A percentile compares a stretch with the other conserved stretches of the same genome.
Conservation (phyloP, 2,888 invertebrate species). For the Crioceris asparagi region DNA sequence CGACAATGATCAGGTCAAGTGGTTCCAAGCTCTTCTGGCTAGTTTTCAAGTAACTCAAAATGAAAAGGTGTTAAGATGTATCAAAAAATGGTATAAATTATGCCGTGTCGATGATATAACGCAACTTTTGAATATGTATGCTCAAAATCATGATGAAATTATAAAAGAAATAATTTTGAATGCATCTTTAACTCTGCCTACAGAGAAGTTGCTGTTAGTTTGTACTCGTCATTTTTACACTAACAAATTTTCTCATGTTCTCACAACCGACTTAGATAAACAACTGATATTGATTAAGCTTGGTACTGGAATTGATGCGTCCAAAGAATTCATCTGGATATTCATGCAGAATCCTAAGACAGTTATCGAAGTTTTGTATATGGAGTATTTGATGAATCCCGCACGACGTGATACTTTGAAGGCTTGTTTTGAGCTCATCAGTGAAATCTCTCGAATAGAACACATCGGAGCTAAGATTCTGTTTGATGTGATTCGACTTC, state of each 20-base stretch:
- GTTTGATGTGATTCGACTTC: conserved; percentile 16
- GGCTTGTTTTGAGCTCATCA: conserved; percentile 16
- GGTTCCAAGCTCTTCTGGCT: conserved; percentile 32
- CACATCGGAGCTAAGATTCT: conserved; percentile 23
- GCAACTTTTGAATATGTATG: conserved; percentile 22
- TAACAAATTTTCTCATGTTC: conserved; percentile 21
- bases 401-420: conserved; percentile 22
- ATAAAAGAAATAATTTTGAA: conserved; percentile 25
- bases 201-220: conserved; percentile 21
- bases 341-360: conserved; percentile 29
- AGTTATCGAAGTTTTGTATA: conserved; percentile 24
- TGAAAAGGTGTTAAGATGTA: conserved; percentile 24
- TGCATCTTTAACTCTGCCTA: conserved; percentile 26
- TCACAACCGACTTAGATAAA: conserved; percentile 20
- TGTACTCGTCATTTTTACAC: conserved; percentile 26
- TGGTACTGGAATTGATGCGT: too few species aligned
- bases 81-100: conserved; percentile 26
- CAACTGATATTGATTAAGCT: conserved; percentile 18
- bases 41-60: conserved; percentile 26
- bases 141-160: conserved; percentile 16
- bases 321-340: conserved; percentile 27
- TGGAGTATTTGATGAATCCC: conserved; percentile 27
- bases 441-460: conserved; percentile 23
- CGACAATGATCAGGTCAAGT: conserved; percentile 28
- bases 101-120: conserved; percentile 27